phyloP scores from a whole-genome alignment of 1,140 invertebrate genomes.

The Bombus soroeensis region DNA sequence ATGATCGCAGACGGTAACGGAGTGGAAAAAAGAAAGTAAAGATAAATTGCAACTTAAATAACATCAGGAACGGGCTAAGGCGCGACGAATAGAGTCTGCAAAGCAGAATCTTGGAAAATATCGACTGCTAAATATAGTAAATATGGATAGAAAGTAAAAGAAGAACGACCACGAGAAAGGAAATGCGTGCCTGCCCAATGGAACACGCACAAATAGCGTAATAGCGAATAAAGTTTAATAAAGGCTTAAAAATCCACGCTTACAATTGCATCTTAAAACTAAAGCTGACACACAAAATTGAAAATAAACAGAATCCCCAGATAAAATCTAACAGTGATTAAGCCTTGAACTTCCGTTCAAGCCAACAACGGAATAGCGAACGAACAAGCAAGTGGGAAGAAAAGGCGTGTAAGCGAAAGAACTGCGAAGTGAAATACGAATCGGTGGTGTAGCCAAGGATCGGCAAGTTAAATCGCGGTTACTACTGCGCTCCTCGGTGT shows the following conservation, averaged over 20 bases:
- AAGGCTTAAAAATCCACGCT: no score
- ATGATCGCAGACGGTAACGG: background rate
- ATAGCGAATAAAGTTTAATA: background rate
- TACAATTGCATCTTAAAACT: no score
- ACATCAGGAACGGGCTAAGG: constrained; percentile 50
- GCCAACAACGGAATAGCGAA: no score
- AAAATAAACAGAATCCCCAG: no score
- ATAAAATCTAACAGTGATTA: no score
- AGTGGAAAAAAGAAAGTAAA: constrained; percentile 46
- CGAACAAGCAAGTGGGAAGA: no score
- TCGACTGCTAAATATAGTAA: background rate
- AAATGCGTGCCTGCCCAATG: background rate
- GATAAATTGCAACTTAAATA: constrained; percentile 73
- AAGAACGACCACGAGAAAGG: background rate
- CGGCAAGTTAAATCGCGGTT: constrained; percentile 71
- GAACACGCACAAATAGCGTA: background rate
- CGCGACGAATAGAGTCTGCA: background rate
- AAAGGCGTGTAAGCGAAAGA: background rate
- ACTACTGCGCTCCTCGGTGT: constrained; percentile 55
- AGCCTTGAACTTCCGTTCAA: no score
- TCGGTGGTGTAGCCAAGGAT: background rate
- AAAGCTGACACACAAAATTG: no score
- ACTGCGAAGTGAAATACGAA: background rate
- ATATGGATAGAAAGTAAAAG: background rate
- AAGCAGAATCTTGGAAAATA: constrained; percentile 16